Base-by-base conservation (phyloP, 1,140 invertebrate genomes). In the Drosophila mauritiana region DNA sequence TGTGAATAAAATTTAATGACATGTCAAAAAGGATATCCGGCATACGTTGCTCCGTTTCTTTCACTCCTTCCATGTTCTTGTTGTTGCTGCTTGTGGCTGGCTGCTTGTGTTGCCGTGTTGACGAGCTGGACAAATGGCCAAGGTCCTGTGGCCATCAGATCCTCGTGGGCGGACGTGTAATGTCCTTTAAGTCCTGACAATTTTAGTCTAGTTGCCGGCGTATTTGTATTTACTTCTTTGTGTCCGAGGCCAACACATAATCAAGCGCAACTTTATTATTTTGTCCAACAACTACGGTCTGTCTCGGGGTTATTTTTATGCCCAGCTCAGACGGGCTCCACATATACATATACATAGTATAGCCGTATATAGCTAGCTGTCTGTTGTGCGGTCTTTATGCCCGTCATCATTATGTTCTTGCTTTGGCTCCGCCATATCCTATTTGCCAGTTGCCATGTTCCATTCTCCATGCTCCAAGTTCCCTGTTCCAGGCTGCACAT, bases 1-100 rank as follows among this genome's bases (percentile, higher is more conserved):
- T 90, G 84, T 89, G 70, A 89, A 89, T 89, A 89, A 89, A 84
- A 89, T 89, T 89, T 89, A 89, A 89, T 89, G 84, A 89, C 84
- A 89, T 89, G 84, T 89, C 84, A 89, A 89, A 89, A 89, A 84
- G 84, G 84, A 89, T 89, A 89, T 89, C 84, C 84, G 84, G 77
- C 85, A 89, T 80, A 78, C 80, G 77, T 55, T 58, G 42, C 25
- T 31, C n/a, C 10, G 48, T 22, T n/a, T 3, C 37, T 12, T 31
- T 8, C 31, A 31, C 25, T 27, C 36, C 8, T 64, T 20, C 11
- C 7, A 12, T 25, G 59, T 49, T 15, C 36, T 12, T 17, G 36
- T 40, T 31, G 58, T 31, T 61, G 49, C 34, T 22, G 27, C 13
- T 37, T 25, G 54, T 56, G 52, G 31, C 36, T 39, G 6, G 20